phyloP scores from a whole-genome alignment of 2,797 vertebrate species.

The Paguma larvata region DNA sequence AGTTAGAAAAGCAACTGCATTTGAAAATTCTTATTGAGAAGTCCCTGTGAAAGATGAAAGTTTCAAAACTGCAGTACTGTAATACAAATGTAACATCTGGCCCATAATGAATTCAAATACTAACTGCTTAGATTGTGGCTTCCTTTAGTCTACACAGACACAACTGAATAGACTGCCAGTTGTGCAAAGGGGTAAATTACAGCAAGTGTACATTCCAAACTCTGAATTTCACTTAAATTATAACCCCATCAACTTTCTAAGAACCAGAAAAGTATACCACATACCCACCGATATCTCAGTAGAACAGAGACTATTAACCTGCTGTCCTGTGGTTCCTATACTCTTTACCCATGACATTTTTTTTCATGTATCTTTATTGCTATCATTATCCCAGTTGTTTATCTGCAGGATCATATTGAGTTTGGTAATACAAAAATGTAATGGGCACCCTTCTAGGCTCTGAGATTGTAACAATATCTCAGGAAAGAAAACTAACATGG shows the following conservation, averaged over 20 bases:
- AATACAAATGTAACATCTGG: constrained; percentile 3
- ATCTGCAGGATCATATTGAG: neutral
- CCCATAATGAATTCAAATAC: constrained; percentile 22
- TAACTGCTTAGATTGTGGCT: neutral
- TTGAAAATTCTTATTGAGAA: neutral
- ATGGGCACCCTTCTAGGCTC: neutral
- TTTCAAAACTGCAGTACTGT: neutral
- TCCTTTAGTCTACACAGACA: neutral
- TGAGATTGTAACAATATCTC: neutral
- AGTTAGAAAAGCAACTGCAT: constrained; percentile 1
- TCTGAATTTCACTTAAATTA: neutral
- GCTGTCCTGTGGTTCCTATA: neutral
- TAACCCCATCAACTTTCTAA: neutral
- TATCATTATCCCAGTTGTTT: neutral
- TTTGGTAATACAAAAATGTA: neutral
- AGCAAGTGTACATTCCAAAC: neutral
- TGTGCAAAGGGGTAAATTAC: neutral
- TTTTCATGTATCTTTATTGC: constrained; percentile 30
- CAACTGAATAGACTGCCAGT: neutral
- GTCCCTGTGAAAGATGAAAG: neutral
- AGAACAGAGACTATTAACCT: neutral
- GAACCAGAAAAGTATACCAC: neutral
- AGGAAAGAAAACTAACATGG: neutral
- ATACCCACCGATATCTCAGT: neutral
- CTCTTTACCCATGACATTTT: neutral